phyloP scores from a whole-genome alignment of 1,140 invertebrate species.

The Drosophila neocordata region DNA sequence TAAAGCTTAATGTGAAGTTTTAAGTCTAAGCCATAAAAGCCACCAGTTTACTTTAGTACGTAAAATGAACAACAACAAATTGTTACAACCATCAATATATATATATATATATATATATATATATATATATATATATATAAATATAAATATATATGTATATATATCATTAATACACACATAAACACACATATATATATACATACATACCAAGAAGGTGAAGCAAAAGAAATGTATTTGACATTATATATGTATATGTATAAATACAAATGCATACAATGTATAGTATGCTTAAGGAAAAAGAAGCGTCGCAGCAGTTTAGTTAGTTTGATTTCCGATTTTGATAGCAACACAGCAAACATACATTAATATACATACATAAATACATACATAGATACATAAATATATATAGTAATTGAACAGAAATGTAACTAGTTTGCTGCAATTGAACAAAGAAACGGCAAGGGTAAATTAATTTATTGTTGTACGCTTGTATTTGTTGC shows the following conservation, averaged over 20 bases:
- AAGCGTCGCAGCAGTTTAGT: background rate
- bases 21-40: constrained; percentile 69
- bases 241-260: constrained; percentile 24
- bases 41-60: constrained; percentile 65
- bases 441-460: constrained; percentile 46
- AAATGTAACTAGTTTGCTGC: constrained; percentile 9
- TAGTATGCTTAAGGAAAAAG: background rate
- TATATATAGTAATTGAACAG: background rate
- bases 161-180: background rate
- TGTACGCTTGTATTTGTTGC: constrained; percentile 74
- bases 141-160: background rate
- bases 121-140: constrained; percentile 16
- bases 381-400: background rate
- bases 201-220: constrained; percentile 14
- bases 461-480: constrained; percentile 70
- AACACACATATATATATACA: background rate
- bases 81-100: background rate
- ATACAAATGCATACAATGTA: constrained; percentile 8
- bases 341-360: constrained; percentile 1
- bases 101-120: constrained; percentile 24
- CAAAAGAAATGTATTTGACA: constrained; percentile 7
- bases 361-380: background rate
- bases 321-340: background rate
- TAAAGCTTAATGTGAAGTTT: constrained; percentile 53
- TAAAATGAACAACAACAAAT: constrained; percentile 38